These are phyloP conservation scores for Eira barbara DNA, from an alignment of 2,113 vertebrate genomes.

Conservation along the genomic window DNA sequence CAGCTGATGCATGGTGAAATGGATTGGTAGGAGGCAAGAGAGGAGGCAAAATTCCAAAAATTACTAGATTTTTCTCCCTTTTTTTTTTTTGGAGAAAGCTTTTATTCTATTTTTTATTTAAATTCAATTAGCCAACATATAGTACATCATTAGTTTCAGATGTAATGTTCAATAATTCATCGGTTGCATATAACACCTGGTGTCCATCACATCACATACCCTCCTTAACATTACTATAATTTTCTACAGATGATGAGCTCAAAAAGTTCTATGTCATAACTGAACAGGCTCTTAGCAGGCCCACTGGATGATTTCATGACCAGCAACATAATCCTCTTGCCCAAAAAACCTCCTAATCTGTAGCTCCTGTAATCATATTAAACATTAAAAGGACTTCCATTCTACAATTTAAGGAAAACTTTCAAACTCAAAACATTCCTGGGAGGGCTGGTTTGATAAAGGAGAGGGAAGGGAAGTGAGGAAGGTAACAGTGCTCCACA, in stretches of 20 bases:
- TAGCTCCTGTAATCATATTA: background rate
- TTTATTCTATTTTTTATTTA: no score
- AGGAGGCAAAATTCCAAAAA: background rate
- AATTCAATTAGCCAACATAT: no score
- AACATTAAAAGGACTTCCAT: background rate
- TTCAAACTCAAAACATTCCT: slow-evolving; percentile 3
- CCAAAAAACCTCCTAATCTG: background rate
- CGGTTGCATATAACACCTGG: no score
- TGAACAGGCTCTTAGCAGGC: background rate
- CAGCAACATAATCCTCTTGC: background rate
- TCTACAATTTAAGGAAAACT: background rate
- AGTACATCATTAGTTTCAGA: no score
- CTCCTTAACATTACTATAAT: background rate
- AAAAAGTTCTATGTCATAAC: background rate
- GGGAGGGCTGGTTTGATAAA: background rate
- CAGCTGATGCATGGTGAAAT: background rate
- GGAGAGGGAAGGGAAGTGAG: background rate
- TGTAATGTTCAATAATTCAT: no score
- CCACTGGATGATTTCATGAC: background rate
- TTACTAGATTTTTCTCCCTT: background rate
- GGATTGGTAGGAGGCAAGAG: background rate
- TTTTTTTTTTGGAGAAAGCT: no score
- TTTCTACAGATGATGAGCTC: background rate
- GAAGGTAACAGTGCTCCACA: background rate
- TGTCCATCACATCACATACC: no score